Conservation (phyloP, 2,888 invertebrate species). For the Orchesella flavescens region DNA sequence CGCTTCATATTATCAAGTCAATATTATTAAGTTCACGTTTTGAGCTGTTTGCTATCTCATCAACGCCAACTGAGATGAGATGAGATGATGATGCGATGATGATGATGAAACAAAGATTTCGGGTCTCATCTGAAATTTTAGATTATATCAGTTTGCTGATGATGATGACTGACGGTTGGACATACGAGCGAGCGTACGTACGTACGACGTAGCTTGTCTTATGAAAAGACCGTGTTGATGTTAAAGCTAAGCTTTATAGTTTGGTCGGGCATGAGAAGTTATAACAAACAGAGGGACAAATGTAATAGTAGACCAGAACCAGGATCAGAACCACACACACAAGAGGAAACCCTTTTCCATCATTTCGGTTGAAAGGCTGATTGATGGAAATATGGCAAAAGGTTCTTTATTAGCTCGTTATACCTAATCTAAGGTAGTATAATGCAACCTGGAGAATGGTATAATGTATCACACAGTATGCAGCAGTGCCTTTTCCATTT, state of each 20-base stretch:
- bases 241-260: too few species aligned
- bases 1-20: constrained; percentile 30
- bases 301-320: too few species aligned
- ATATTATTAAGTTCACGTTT: not conserved
- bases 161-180: constrained; percentile 1
- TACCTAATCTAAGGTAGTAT: not conserved
- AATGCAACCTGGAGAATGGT: not conserved
- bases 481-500: not conserved
- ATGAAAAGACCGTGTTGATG: too few species aligned
- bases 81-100: not conserved
- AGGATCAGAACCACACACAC: not conserved
- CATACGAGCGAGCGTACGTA: not conserved
- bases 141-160: not conserved
- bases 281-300: too few species aligned
- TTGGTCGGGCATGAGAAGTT: too few species aligned
- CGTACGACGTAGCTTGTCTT: too few species aligned
- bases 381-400: constrained; percentile 53
- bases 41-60: not conserved
- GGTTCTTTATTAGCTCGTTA: constrained; percentile 31
- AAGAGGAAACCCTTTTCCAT: constrained; percentile 7
- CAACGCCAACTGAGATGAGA: constrained; percentile 16
- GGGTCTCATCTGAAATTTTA: not conserved
- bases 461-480: not conserved
- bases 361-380: constrained; percentile 39
- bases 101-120: not conserved